phyloP scores from a whole-genome alignment of 2,113 vertebrate species.

The Calypte anna region DNA sequence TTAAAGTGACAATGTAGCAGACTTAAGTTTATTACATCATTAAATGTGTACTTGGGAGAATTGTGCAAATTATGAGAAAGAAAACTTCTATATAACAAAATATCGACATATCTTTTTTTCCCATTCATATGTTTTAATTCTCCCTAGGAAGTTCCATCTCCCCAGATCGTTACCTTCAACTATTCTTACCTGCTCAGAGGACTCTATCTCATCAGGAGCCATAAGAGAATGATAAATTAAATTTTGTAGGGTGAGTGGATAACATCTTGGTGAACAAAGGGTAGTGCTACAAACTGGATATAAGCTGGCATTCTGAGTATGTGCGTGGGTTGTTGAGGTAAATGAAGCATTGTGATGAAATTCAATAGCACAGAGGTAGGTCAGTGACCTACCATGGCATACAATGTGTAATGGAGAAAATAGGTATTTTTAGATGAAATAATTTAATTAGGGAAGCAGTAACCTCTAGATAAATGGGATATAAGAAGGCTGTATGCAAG shows the following conservation, averaged over 20 bases:
- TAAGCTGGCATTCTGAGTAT: neutral
- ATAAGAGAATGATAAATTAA: neutral
- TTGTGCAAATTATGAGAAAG: neutral
- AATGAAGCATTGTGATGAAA: slow-evolving; percentile 54
- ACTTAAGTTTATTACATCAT: neutral
- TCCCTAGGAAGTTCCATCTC: neutral
- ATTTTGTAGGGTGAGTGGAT: neutral
- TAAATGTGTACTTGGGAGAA: neutral
- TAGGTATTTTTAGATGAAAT: slow-evolving; percentile 26
- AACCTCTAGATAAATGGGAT: neutral
- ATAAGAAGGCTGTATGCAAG: neutral
- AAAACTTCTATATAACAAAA: neutral
- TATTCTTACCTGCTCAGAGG: neutral
- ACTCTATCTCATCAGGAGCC: neutral
- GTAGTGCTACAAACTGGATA: neutral
- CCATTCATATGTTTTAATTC: neutral
- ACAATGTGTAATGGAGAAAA: neutral
- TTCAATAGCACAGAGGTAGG: slow-evolving; percentile 52
- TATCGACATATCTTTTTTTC: neutral
- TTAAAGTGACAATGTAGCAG: neutral
- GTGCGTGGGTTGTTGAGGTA: slow-evolving; percentile 19
- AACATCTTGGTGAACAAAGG: slow-evolving; percentile 46
- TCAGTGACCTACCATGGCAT: neutral
- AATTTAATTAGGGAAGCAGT: slow-evolving; percentile 21
- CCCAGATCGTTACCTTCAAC: neutral